Evolutionary conservation across 2,113 vertebrate genomes (phyloP).

Genomic region (Tragelaphus buxtoni): DNA sequence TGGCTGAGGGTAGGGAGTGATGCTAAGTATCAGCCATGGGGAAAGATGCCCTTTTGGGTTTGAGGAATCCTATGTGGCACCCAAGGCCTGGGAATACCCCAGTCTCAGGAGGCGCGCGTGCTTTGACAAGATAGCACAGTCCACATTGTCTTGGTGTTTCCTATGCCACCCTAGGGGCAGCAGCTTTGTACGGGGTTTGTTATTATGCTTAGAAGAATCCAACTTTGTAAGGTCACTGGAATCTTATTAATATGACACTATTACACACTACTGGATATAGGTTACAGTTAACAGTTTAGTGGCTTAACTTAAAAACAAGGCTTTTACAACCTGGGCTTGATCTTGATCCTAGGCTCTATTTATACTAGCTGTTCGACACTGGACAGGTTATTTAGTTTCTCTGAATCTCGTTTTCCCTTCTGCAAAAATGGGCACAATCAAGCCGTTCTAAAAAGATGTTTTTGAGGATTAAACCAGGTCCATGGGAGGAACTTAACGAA

Average conservation of each 20-base stretch:
- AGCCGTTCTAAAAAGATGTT: slow-evolving; percentile 12
- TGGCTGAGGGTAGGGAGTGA: not conserved
- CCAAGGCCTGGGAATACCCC: not conserved
- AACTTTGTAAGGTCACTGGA: not conserved
- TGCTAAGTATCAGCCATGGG: not conserved
- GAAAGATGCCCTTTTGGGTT: not conserved
- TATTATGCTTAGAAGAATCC: not conserved
- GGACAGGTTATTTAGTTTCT: not conserved
- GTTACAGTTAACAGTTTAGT: slow-evolving; percentile 14
- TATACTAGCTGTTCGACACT: not conserved
- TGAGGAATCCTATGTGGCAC: not conserved
- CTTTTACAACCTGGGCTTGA: not conserved
- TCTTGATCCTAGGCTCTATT: slow-evolving; percentile 11
- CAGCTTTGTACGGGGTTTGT: not conserved
- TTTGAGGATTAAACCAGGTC: not conserved
- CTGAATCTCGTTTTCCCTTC: not conserved
- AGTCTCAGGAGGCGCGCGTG: not conserved
- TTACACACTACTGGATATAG: not conserved
- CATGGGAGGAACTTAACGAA: slow-evolving; percentile 32
- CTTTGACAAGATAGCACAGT: not conserved
- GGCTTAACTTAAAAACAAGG: slow-evolving; percentile 3
- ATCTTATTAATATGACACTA: not conserved
- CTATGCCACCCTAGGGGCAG: not conserved
- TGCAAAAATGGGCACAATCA: slow-evolving; percentile 21
- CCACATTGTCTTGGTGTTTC: not conserved